phyloP scores from a whole-genome alignment of 2,797 vertebrate species.

The Dromococcyx pavoninus region DNA sequence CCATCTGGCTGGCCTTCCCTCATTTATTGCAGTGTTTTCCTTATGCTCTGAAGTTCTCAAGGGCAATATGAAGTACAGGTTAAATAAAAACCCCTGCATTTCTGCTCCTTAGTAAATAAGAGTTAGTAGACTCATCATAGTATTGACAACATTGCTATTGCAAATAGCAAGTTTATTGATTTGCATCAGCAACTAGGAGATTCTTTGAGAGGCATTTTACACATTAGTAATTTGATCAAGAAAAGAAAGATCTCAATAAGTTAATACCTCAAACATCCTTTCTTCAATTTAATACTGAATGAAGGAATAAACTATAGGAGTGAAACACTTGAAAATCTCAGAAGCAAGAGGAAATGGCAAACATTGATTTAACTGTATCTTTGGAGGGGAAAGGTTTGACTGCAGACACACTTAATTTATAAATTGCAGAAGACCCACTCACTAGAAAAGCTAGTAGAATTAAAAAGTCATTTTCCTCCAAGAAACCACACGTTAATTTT shows the following conservation, averaged over 20 bases:
- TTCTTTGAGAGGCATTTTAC: background rate
- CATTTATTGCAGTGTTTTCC: background rate
- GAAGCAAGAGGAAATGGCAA: background rate
- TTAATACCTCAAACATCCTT: background rate
- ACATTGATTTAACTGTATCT: background rate
- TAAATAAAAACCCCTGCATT: background rate
- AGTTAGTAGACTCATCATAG: background rate
- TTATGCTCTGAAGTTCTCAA: background rate
- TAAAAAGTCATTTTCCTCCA: background rate
- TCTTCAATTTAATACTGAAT: background rate
- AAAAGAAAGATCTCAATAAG: background rate
- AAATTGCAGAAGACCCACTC: background rate
- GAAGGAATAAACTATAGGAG: background rate
- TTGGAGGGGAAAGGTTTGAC: background rate
- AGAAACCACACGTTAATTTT: background rate
- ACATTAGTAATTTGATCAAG: background rate
- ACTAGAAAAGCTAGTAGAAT: background rate
- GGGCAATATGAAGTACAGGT: background rate
- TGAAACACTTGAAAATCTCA: background rate
- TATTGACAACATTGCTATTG: background rate
- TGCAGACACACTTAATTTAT: background rate
- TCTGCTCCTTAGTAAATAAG: background rate
- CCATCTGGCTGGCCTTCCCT: background rate
- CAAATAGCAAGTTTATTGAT: background rate
- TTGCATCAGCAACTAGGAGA: background rate